A percentile compares a stretch with the other conserved stretches of the same genome.
These are phyloP conservation scores for Tribolium castaneum DNA, from an alignment of 1,140 invertebrate genomes.

Conservation along the genomic window DNA sequence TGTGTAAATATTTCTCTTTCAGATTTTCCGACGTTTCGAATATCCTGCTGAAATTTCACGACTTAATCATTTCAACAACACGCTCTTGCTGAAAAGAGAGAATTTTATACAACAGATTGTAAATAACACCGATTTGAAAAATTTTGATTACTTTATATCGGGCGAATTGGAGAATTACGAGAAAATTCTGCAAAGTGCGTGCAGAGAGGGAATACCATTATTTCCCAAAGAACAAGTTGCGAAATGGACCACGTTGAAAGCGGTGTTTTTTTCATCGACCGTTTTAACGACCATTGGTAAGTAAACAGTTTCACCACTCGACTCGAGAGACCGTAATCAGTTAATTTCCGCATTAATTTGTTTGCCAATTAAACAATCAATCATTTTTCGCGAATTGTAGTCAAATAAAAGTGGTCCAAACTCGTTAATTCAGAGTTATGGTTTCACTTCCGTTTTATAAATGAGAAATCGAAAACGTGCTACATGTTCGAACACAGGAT, in stretches of 20 bases:
- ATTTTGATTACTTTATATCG: slow-evolving; percentile 69
- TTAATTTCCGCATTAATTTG: neutral
- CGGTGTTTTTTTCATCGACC: slow-evolving; percentile 86
- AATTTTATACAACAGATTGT: slow-evolving; percentile 67
- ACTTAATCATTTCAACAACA: slow-evolving; percentile 52
- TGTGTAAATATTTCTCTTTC: slow-evolving; percentile 52
- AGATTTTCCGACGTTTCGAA: slow-evolving; percentile 81
- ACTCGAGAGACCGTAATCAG: neutral
- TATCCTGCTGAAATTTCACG: slow-evolving; percentile 74
- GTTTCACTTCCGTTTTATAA: no score
- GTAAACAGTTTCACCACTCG: slow-evolving; percentile 50
- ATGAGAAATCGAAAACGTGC: no score
- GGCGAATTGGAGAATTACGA: slow-evolving; percentile 71
- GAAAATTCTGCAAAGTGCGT: slow-evolving; percentile 68
- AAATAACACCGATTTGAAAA: slow-evolving; percentile 70
- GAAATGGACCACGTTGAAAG: slow-evolving; percentile 81
- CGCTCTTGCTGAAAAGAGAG: slow-evolving; percentile 65
- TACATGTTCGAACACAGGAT: no score
- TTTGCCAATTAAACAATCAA: neutral
- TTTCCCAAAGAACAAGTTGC: slow-evolving; percentile 64
- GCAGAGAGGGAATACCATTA: slow-evolving; percentile 68
- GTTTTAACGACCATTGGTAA: slow-evolving; percentile 86
- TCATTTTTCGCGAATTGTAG: neutral
- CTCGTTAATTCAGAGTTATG: no score
- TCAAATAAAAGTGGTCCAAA: neutral